Conservation (phyloP, 2,888 invertebrate genomes). For the Lucinisca nassula region DNA sequence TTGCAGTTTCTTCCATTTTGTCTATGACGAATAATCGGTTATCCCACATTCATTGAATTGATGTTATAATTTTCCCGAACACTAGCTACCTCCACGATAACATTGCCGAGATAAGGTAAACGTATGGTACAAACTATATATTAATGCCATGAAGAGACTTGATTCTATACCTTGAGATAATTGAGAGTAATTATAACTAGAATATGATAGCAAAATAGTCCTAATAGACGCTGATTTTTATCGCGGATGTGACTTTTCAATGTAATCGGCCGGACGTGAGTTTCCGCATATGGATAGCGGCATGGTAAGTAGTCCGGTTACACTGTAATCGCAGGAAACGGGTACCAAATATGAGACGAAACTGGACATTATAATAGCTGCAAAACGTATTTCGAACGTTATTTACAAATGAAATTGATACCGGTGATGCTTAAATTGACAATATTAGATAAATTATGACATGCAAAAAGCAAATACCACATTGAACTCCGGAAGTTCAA, state of each 20-base stretch:
- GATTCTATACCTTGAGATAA: not conserved
- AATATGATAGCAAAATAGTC: slow-evolving; percentile 69
- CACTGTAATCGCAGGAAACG: slow-evolving; percentile 65
- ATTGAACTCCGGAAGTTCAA: slow-evolving; percentile 41
- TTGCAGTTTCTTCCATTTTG: too few species aligned
- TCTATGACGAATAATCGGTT: not conserved
- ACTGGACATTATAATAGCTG: slow-evolving; percentile 3
- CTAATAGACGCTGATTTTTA: slow-evolving; percentile 65
- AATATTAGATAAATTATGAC: slow-evolving; percentile 65
- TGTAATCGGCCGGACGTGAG: slow-evolving; percentile 67
- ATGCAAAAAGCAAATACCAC: not conserved
- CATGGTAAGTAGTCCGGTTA: slow-evolving; percentile 69
- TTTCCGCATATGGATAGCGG: slow-evolving; percentile 62
- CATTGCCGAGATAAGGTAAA: not conserved
- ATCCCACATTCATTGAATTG: not conserved
- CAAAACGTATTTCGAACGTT: not conserved
- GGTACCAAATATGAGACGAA: slow-evolving; percentile 53
- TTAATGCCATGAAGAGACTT: not conserved
- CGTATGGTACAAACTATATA: not conserved
- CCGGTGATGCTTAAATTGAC: slow-evolving; percentile 59
- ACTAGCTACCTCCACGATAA: slow-evolving; percentile 39
- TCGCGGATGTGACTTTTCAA: slow-evolving; percentile 65
- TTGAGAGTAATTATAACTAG: not conserved
- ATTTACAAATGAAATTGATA: slow-evolving; percentile 22
- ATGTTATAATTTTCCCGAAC: slow-evolving; percentile 12